Conservation (phyloP, 2,797 vertebrate species). For the Hemitrygon akajei region DNA sequence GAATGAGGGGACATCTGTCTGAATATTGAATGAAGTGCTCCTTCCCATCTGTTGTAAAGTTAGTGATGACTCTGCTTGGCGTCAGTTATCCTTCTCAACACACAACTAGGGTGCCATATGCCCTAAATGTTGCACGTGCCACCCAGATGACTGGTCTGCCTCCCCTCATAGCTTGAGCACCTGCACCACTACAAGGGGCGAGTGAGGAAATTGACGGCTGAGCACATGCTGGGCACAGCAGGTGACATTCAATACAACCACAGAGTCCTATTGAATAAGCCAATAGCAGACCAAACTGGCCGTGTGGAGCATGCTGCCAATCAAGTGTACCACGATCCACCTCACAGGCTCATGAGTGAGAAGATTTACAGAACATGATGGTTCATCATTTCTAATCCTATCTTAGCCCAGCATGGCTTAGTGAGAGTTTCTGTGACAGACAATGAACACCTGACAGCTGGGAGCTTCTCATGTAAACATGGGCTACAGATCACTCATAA, state of each 20-base stretch:
- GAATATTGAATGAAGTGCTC: slow-evolving; percentile 75
- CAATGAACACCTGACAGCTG: slow-evolving; percentile 72
- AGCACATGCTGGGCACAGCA: slow-evolving; percentile 61
- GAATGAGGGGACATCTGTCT: slow-evolving; percentile 75
- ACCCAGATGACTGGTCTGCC: slow-evolving; percentile 48
- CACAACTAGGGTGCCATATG: slow-evolving; percentile 64
- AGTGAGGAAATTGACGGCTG: slow-evolving; percentile 52
- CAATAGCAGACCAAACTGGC: slow-evolving; percentile 56
- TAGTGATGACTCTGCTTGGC: slow-evolving; percentile 63
- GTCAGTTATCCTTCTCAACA: slow-evolving; percentile 58
- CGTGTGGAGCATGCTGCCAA: slow-evolving; percentile 55
- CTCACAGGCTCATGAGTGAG: slow-evolving; percentile 72
- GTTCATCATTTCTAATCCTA: slow-evolving; percentile 75
- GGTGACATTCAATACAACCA: slow-evolving; percentile 55
- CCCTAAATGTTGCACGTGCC: slow-evolving; percentile 60
- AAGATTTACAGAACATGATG: slow-evolving; percentile 76
- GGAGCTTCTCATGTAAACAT: slow-evolving; percentile 66
- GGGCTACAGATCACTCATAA: slow-evolving; percentile 47
- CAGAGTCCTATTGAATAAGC: slow-evolving; percentile 48
- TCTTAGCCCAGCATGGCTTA: slow-evolving; percentile 75
- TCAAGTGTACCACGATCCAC: slow-evolving; percentile 65
- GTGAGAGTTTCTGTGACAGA: slow-evolving; percentile 67
- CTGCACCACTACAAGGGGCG: slow-evolving; percentile 43
- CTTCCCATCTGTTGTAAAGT: slow-evolving; percentile 68
- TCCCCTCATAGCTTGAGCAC: slow-evolving; percentile 40